phyloP scores from a whole-genome alignment of 2,797 vertebrate species.

The Echiichthys vipera region DNA sequence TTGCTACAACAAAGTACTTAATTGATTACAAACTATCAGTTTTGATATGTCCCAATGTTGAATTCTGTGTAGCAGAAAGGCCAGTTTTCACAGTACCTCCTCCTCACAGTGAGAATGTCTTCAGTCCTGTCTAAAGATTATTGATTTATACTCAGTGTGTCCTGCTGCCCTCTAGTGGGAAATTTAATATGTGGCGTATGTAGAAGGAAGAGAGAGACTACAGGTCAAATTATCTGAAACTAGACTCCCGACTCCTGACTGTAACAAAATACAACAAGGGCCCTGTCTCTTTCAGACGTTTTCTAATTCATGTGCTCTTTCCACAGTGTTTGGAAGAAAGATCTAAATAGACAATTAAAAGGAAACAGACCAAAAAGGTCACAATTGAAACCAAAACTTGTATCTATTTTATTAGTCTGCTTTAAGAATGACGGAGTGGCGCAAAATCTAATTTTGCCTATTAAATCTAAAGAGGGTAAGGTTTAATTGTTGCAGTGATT shows the following conservation, averaged over 20 bases:
- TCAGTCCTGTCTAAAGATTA: neutral
- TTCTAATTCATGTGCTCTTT: neutral
- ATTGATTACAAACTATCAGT: neutral
- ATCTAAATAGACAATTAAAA: neutral
- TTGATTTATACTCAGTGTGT: neutral
- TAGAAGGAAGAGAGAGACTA: neutral
- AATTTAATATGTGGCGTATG: neutral
- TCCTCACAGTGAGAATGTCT: neutral
- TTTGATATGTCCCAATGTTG: neutral
- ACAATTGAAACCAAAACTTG: conserved; percentile 4
- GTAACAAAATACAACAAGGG: neutral
- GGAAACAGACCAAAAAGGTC: conserved; percentile 9
- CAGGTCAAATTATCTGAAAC: neutral
- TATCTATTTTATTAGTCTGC: conserved; percentile 5
- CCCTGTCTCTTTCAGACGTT: neutral
- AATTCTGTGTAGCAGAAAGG: neutral
- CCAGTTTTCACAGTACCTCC: neutral
- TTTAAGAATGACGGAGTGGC: neutral
- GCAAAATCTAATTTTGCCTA: neutral
- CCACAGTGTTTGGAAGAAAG: neutral
- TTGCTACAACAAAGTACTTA: neutral
- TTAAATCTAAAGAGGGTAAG: neutral
- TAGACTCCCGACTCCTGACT: neutral
- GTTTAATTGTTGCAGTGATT: conserved; percentile 13
- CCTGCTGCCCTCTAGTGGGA: conserved; percentile 69